A percentile compares a stretch with the other conserved stretches of the same genome.
These are phyloP conservation scores for Anhinga rufa DNA, from an alignment of 2,113 vertebrate genomes.

Conservation along the genomic window DNA sequence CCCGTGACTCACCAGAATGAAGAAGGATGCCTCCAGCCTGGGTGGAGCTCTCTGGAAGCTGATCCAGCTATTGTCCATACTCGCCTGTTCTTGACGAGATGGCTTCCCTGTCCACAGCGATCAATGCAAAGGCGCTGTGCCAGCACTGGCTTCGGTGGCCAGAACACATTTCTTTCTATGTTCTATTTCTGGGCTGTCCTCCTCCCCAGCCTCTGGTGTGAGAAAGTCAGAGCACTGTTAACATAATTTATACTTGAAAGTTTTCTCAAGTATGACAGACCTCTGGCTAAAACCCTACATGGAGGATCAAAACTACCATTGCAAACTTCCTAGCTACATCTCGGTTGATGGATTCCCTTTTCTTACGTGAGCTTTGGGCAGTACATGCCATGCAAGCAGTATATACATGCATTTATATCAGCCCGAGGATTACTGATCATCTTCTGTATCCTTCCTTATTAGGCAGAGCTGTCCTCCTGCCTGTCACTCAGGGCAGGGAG, in stretches of 20 bases:
- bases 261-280: neutral
- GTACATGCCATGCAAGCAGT: neutral
- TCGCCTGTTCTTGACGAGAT: neutral
- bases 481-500: neutral
- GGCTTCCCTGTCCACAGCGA: neutral
- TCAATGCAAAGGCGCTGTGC: neutral
- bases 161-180: neutral
- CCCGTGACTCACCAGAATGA: neutral
- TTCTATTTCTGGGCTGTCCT: neutral
- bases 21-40: neutral
- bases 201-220: neutral
- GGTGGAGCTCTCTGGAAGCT: conserved; percentile 14
- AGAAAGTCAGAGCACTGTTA: neutral
- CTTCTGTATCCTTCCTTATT: neutral
- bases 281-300: neutral
- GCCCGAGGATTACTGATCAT: neutral
- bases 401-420: neutral
- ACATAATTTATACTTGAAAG: neutral
- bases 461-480: neutral
- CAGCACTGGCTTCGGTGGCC: neutral
- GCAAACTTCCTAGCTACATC: neutral
- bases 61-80: conserved; percentile 11
- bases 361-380: neutral
- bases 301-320: neutral
- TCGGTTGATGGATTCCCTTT: neutral